Percentiles rank a stretch among this genome's conserved stretches.
phyloP scores from a whole-genome alignment of 2,888 invertebrate species.

The Lepidocyrtoides sp. region DNA sequence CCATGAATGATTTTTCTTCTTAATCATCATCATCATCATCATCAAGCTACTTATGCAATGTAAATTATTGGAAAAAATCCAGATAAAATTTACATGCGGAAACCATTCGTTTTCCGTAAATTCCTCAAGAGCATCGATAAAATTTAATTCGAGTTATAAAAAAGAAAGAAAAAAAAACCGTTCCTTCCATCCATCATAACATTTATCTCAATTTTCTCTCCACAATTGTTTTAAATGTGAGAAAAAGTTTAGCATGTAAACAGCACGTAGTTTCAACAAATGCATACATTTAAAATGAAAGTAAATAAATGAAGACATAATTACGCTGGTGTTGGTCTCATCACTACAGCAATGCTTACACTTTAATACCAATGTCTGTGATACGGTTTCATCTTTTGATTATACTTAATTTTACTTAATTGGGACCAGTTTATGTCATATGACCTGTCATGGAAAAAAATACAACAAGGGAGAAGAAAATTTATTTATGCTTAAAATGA shows the following conservation, averaged over 20 bases:
- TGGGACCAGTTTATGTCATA: constrained; percentile 29
- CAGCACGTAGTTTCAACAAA: background rate
- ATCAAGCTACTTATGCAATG: background rate
- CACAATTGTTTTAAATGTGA: constrained; percentile 21
- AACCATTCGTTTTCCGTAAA: background rate
- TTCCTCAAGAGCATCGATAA: background rate
- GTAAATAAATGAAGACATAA: constrained; percentile 34
- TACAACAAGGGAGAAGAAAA: background rate
- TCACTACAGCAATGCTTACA: background rate
- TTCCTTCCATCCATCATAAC: background rate
- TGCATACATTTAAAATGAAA: background rate
- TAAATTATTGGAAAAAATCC: background rate
- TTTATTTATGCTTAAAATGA: background rate
- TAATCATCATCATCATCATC: background rate
- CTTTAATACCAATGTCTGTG: too few species aligned
- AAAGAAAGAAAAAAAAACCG: background rate
- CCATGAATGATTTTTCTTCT: constrained; percentile 40
- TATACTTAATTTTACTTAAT: constrained; percentile 28
- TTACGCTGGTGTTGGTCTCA: background rate
- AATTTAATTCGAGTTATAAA: background rate
- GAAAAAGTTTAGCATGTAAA: background rate
- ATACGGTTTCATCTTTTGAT: constrained; percentile 20
- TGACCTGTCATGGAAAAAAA: background rate
- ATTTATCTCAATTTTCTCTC: background rate
- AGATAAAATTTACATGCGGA: constrained; percentile 10